Conservation (phyloP, 2,113 vertebrate genomes). For the Murina feae region DNA sequence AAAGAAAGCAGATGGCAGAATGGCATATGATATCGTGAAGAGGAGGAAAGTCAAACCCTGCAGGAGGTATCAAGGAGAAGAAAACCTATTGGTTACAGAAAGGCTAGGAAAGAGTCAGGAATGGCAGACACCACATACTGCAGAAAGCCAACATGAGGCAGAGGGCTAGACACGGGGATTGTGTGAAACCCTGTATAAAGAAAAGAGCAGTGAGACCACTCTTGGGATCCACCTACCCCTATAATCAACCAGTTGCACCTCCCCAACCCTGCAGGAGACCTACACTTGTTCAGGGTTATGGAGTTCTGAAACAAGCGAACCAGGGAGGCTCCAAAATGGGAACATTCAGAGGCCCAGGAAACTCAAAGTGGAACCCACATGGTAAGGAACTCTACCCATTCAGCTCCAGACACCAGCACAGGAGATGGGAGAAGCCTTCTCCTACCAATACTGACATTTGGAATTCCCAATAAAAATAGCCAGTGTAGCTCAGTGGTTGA, state of each 20-base stretch:
- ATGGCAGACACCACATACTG: not conserved
- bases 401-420: not conserved
- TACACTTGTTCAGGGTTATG: not conserved
- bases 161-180: not conserved
- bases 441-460: not conserved
- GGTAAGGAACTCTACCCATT: not conserved
- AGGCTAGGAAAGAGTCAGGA: not conserved
- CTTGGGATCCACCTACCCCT: not conserved
- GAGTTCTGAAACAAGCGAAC: not conserved
- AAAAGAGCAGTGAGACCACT: not conserved
- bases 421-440: not conserved
- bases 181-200: not conserved
- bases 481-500: too few species aligned
- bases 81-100: not conserved
- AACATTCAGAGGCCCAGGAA: not conserved
- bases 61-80: not conserved
- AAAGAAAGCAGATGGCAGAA: not conserved
- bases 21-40: not conserved
- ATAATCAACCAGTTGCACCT: not conserved
- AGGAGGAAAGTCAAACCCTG: not conserved
- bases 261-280: not conserved
- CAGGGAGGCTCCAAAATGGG: not conserved
- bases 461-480: not conserved
- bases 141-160: not conserved
- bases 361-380: not conserved